These are phyloP conservation scores for Papilio machaon DNA, from an alignment of 1,140 invertebrate species.

Conservation along the genomic window DNA sequence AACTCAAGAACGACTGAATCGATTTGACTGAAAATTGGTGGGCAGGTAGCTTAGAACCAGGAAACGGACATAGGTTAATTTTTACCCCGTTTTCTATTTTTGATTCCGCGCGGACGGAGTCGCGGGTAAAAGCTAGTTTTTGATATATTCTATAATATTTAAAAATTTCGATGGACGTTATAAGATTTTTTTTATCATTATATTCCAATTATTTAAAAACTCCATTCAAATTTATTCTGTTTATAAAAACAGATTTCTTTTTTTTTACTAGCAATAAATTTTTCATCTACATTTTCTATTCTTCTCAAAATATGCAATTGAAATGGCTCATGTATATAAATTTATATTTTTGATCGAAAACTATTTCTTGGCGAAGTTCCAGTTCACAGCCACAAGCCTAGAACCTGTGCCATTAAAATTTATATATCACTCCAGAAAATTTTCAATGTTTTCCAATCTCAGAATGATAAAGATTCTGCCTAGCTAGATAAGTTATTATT, in stretches of 20 bases:
- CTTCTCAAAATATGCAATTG: constrained; percentile 33
- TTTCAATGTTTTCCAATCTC: constrained; percentile 12
- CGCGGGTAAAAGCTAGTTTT: no score
- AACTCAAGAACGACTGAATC: no score
- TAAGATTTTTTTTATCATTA: no score
- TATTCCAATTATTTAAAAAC: no score
- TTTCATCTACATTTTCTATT: constrained; percentile 30
- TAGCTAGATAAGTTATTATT: not conserved
- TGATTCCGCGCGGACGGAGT: no score
- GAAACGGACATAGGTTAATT: no score
- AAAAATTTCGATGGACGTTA: no score
- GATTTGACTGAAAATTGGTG: no score
- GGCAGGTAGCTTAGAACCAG: no score
- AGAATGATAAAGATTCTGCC: not conserved
- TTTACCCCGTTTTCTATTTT: no score
- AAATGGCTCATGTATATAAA: constrained; percentile 38
- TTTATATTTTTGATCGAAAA: constrained; percentile 31
- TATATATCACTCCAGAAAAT: constrained; percentile 27
- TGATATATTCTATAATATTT: no score
- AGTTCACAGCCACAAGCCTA: not conserved
- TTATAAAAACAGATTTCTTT: not conserved
- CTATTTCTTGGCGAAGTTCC: constrained; percentile 32
- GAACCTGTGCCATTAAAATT: constrained; percentile 33
- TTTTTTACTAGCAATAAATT: constrained; percentile 27
- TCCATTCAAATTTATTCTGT: no score